A percentile compares a stretch with the other conserved stretches of the same genome.
Conservation (phyloP, 2,113 vertebrate species). For the Laticauda laticaudata region DNA sequence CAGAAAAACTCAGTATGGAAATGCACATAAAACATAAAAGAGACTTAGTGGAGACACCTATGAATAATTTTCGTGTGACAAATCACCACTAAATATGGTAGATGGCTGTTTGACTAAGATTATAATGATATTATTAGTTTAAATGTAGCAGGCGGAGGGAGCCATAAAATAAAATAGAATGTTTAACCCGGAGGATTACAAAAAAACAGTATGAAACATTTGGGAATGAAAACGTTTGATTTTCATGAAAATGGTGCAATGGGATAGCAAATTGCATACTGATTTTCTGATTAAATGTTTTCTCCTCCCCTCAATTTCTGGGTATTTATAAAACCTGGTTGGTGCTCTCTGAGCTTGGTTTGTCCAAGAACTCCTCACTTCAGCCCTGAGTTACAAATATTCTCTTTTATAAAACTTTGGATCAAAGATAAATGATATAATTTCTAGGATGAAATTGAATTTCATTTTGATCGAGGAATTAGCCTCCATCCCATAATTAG, state of each 20-base stretch:
- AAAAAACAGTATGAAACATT: neutral
- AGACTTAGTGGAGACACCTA: conserved; percentile 70
- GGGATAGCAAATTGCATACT: conserved; percentile 45
- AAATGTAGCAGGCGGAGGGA: conserved; percentile 51
- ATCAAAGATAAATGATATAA: neutral
- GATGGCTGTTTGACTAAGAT: conserved; percentile 72
- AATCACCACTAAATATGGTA: conserved; percentile 84
- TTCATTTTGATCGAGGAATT: neutral
- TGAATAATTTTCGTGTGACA: conserved; percentile 91
- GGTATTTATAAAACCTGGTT: neutral
- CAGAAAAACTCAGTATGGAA: conserved; percentile 80
- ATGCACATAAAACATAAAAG: conserved; percentile 81
- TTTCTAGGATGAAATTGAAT: neutral
- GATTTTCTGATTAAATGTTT: conserved; percentile 38
- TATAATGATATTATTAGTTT: conserved; percentile 70
- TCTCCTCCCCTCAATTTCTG: neutral
- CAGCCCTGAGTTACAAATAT: neutral
- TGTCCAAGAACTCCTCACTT: no score
- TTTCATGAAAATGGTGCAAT: conserved; percentile 27
- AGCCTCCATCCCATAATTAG: neutral
- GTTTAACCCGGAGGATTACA: conserved; percentile 30
- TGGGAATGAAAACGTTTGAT: conserved; percentile 21
- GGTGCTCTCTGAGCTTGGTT: neutral
- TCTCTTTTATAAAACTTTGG: neutral
- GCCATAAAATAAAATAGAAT: conserved; percentile 38